Evolutionary conservation across 2,888 invertebrate species (phyloP).

Genomic region (Chrysolina haemoptera): DNA sequence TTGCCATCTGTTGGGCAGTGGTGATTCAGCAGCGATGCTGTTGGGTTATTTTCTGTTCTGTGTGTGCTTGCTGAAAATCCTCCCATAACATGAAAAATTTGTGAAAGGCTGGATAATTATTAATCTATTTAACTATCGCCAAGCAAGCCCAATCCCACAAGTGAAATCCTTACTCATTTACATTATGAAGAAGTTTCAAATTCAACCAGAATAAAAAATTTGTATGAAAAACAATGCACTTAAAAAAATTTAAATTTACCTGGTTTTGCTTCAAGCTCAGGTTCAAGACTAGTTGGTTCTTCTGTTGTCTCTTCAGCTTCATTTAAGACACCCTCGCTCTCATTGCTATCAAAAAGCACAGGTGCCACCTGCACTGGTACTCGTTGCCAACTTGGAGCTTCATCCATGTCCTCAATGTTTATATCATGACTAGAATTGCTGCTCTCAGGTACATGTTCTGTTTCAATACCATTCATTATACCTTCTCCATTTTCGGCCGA

Average conservation of each 20-base stretch:
- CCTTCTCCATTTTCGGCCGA: slow-evolving; percentile 80
- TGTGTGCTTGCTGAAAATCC: too few relatives aligned
- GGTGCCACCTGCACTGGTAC: slow-evolving; percentile 36
- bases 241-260: slow-evolving; percentile 33
- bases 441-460: slow-evolving; percentile 71
- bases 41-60: too few relatives aligned
- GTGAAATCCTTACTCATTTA: too few relatives aligned
- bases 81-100: too few relatives aligned
- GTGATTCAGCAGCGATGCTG: too few relatives aligned
- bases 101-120: too few relatives aligned
- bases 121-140: too few relatives aligned
- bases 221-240: too few relatives aligned
- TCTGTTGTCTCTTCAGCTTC: slow-evolving; percentile 41
- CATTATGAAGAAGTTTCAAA: too few relatives aligned
- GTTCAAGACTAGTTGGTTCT: slow-evolving; percentile 24
- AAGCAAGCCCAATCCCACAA: too few relatives aligned
- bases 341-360: slow-evolving; percentile 44
- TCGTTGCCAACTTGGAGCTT: slow-evolving; percentile 64
- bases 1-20: too few relatives aligned
- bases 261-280: slow-evolving; percentile 32
- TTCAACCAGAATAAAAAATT: too few relatives aligned
- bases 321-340: slow-evolving; percentile 37
- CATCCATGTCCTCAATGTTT: slow-evolving; percentile 75
- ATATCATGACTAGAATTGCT: slow-evolving; percentile 72
- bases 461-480: slow-evolving; percentile 76